phyloP scores from a whole-genome alignment of 1,140 invertebrate genomes.

The Drosophila asahinai region DNA sequence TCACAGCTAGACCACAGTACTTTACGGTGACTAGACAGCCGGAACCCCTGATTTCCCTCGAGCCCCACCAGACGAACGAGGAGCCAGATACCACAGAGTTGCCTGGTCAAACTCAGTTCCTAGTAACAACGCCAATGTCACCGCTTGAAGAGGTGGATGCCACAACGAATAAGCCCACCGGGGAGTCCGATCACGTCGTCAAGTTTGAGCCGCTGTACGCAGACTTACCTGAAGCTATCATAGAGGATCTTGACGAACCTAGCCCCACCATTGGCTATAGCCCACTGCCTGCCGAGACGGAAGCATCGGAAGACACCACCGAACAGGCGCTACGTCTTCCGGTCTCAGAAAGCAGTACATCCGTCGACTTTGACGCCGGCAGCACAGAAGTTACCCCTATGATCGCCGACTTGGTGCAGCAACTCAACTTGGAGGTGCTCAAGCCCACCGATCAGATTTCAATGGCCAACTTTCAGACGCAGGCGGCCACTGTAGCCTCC shows the following conservation, averaged over 20 bases:
- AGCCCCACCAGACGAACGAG: conserved; percentile 29
- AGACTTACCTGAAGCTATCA: conserved; percentile 49
- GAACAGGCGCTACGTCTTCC: conserved; percentile 49
- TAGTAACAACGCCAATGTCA: conserved; percentile 62
- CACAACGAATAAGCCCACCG: conserved; percentile 29
- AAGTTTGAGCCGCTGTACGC: conserved; percentile 57
- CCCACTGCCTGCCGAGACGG: neutral
- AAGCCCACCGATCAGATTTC: conserved; percentile 77
- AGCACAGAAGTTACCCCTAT: conserved; percentile 68
- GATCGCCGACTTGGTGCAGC: conserved; percentile 76
- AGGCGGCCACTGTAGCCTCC: conserved; percentile 85
- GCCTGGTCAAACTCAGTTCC: conserved; percentile 55
- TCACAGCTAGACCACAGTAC: conserved; percentile 72
- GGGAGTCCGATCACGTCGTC: conserved; percentile 43
- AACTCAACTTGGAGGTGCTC: conserved; percentile 74
- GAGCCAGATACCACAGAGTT: conserved; percentile 71
- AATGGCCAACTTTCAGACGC: conserved; percentile 83
- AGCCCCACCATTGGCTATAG: conserved; percentile 20
- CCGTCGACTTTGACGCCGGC: conserved; percentile 26
- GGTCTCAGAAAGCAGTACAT: conserved; percentile 53
- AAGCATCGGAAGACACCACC: conserved; percentile 17
- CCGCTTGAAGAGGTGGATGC: conserved; percentile 33
- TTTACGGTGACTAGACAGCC: conserved; percentile 48
- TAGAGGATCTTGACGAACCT: conserved; percentile 32
- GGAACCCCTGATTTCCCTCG: conserved; percentile 5